Percentiles rank a stretch among this genome's conserved stretches.
phyloP scores from a whole-genome alignment of 2,113 vertebrate species.

The Eonycteris spelaea region DNA sequence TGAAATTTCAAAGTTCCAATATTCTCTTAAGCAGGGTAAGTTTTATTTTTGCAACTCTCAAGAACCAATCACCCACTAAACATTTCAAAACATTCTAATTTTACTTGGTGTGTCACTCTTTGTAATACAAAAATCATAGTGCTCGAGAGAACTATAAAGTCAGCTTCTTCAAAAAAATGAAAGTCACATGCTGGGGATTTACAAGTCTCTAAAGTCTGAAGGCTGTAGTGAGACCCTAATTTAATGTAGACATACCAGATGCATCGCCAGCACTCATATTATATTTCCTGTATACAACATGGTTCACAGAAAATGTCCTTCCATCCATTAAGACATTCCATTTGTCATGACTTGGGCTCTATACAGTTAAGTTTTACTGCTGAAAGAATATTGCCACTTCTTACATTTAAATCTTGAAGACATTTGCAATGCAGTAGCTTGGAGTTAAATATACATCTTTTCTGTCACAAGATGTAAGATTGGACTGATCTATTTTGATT shows the following conservation, averaged over 20 bases:
- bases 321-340: slow-evolving; percentile 9
- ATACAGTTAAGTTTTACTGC: slow-evolving; percentile 22
- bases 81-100: slow-evolving; percentile 48
- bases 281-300: background rate
- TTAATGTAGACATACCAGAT: slow-evolving; percentile 16
- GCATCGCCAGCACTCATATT: background rate
- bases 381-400: slow-evolving; percentile 9
- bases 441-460: background rate
- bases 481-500: background rate
- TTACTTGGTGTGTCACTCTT: slow-evolving; percentile 31
- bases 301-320: slow-evolving; percentile 19
- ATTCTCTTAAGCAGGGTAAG: background rate
- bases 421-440: background rate
- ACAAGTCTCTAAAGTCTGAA: slow-evolving; percentile 47
- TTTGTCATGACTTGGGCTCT: slow-evolving; percentile 30
- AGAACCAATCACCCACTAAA: background rate
- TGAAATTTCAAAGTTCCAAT: background rate
- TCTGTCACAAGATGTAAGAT: background rate
- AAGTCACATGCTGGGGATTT: slow-evolving; percentile 46
- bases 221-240: background rate
- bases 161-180: slow-evolving; percentile 54
- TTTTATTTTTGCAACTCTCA: slow-evolving; percentile 28
- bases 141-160: slow-evolving; percentile 56
- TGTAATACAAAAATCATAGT: slow-evolving; percentile 52
- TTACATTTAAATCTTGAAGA: slow-evolving; percentile 41